phyloP scores from a whole-genome alignment of 2,888 invertebrate genomes.

The Lissocephala sabroskyi region DNA sequence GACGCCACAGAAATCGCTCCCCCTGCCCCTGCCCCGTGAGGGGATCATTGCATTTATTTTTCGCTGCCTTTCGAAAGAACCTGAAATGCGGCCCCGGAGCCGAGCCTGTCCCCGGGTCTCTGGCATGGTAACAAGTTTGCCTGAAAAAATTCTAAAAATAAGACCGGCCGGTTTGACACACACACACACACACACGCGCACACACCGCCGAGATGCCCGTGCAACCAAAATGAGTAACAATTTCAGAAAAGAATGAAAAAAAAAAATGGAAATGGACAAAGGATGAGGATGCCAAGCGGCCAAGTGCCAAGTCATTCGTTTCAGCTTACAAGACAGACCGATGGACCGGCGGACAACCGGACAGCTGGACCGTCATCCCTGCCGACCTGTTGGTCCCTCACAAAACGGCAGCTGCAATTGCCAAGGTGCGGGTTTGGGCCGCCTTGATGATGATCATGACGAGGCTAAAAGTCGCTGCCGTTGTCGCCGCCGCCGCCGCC shows the following conservation, averaged over 20 bases:
- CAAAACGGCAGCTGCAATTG: slow-evolving; percentile 48
- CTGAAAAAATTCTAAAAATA: slow-evolving; percentile 67
- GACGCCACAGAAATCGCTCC: slow-evolving; percentile 5
- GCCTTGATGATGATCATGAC: slow-evolving; percentile 23
- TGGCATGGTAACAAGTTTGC: slow-evolving; percentile 69
- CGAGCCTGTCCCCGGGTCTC: slow-evolving; percentile 56
- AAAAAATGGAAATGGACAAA: slow-evolving; percentile 35
- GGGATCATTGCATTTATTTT: slow-evolving; percentile 56
- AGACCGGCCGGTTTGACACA: slow-evolving; percentile 62
- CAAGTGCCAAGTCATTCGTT: slow-evolving; percentile 53
- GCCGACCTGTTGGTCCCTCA: background rate
- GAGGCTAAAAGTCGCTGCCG: slow-evolving; percentile 29
- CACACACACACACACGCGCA: slow-evolving; percentile 22
- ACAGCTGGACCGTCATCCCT: too few species aligned
- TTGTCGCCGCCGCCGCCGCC: too few species aligned
- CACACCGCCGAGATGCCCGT: slow-evolving; percentile 9
- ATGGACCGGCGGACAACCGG: too few species aligned
- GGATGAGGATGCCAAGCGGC: slow-evolving; percentile 24
- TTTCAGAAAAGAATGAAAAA: slow-evolving; percentile 24
- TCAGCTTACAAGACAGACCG: slow-evolving; percentile 31
- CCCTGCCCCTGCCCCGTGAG: slow-evolving; percentile 30
- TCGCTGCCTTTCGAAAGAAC: slow-evolving; percentile 6
- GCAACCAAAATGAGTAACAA: slow-evolving; percentile 50
- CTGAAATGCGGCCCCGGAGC: background rate
- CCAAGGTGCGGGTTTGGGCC: slow-evolving; percentile 14